Conservation (phyloP, 2,113 vertebrate species). For the Neogale vison region DNA sequence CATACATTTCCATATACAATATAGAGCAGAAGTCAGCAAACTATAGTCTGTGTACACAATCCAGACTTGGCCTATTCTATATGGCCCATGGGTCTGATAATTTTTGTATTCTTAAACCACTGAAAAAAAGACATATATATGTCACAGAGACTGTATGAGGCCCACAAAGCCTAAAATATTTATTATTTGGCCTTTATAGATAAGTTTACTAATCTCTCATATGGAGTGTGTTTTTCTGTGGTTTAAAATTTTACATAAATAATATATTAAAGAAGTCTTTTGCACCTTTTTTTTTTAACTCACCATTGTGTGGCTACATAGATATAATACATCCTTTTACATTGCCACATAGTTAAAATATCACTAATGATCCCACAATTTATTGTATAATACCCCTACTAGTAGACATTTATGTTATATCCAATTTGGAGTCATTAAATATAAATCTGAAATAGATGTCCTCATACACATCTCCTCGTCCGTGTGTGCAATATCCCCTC, state of each 20-base stretch:
- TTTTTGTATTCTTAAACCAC: background rate
- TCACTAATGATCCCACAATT: background rate
- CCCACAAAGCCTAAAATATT: background rate
- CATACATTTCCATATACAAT: background rate
- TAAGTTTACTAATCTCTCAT: background rate
- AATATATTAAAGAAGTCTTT: background rate
- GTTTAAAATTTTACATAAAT: background rate
- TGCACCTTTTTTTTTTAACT: background rate
- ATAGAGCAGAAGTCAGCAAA: background rate
- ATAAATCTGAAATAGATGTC: background rate
- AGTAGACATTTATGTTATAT: background rate
- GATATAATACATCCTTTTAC: background rate
- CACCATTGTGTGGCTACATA: background rate
- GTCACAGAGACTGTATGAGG: background rate
- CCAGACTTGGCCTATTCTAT: background rate
- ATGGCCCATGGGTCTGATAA: background rate
- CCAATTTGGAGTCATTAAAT: background rate
- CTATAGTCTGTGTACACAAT: background rate
- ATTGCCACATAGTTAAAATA: background rate
- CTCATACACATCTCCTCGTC: background rate
- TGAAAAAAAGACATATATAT: background rate
- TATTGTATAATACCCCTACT: background rate
- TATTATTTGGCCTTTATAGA: background rate
- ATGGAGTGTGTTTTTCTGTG: background rate
- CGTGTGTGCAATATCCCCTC: no score